Evolutionary conservation across 2,797 vertebrate species (phyloP).

Genomic region (Odontamblyopus lacepedii): DNA sequence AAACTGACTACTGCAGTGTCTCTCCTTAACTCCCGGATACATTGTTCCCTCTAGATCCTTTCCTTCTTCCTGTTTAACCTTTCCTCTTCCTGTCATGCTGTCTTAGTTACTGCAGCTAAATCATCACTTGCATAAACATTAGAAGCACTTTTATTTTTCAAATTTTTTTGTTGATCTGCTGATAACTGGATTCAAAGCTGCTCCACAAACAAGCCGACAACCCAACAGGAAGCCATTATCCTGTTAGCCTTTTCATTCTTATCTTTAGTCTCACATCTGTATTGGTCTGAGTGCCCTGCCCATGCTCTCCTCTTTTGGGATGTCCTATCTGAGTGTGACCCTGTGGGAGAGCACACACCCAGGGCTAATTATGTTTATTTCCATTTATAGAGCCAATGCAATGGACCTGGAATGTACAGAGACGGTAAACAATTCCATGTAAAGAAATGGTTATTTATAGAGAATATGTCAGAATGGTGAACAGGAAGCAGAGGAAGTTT

Average conservation of each 20-base stretch:
- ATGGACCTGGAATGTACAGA: background rate
- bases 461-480: background rate
- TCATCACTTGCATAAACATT: constrained; percentile 65
- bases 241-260: constrained; percentile 62
- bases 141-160: constrained; percentile 46
- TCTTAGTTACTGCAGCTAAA: constrained; percentile 44
- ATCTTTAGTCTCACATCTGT: constrained; percentile 77
- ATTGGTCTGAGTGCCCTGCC: constrained; percentile 46
- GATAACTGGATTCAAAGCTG: constrained; percentile 72
- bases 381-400: background rate
- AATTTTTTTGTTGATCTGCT: constrained; percentile 42
- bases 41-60: constrained; percentile 41
- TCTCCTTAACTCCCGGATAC: constrained; percentile 13
- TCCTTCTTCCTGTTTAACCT: constrained; percentile 72
- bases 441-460: background rate
- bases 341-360: constrained; percentile 62
- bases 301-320: constrained; percentile 39
- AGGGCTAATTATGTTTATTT: constrained; percentile 34
- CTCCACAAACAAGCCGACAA: constrained; percentile 61
- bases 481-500: constrained; percentile 23
- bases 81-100: constrained; percentile 65
- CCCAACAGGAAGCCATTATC: constrained; percentile 81
- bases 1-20: too few relatives aligned
- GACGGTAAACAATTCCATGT: background rate
- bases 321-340: constrained; percentile 57